These are phyloP conservation scores for Phyllotreta cruciferae DNA, from an alignment of 2,888 invertebrate species.

Conservation along the genomic window DNA sequence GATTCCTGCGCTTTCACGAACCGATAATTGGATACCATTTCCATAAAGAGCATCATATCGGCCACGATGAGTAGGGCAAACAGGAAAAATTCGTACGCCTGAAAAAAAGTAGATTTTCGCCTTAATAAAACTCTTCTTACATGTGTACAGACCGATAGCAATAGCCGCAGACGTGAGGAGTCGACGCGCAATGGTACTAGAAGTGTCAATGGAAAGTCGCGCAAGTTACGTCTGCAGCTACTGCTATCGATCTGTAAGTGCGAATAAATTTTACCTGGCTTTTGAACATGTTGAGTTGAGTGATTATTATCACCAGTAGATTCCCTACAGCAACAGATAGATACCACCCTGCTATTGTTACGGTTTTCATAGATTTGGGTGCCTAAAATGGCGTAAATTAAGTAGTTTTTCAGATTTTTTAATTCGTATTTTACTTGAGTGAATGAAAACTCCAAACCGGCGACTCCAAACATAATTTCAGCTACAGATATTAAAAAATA, in stretches of 20 bases:
- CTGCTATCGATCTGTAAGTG: no score
- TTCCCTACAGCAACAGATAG: slow-evolving; percentile 83
- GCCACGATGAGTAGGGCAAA: slow-evolving; percentile 72
- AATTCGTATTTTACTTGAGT: slow-evolving; percentile 67
- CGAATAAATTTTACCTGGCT: slow-evolving; percentile 64
- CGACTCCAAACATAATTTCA: slow-evolving; percentile 84
- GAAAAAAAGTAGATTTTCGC: slow-evolving; percentile 47
- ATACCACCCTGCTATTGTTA: slow-evolving; percentile 85
- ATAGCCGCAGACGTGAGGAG: not conserved
- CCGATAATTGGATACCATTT: slow-evolving; percentile 64
- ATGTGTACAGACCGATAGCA: not conserved
- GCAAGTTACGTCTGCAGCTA: no score
- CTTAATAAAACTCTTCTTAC: no score
- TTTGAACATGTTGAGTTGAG: slow-evolving; percentile 69
- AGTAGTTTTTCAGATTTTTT: not conserved
- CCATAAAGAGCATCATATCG: slow-evolving; percentile 71
- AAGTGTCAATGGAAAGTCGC: no score
- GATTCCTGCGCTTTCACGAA: slow-evolving; percentile 58
- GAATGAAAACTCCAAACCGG: slow-evolving; percentile 84
- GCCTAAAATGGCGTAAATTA: slow-evolving; percentile 63
- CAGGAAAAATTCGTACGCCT: slow-evolving; percentile 78
- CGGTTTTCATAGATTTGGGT: slow-evolving; percentile 82
- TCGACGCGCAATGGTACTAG: no score
- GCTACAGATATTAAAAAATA: slow-evolving; percentile 80
- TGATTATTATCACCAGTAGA: slow-evolving; percentile 77